Evolutionary conservation across 2,113 vertebrate genomes (phyloP).

Genomic region (Rhabdomys dilectus): DNA sequence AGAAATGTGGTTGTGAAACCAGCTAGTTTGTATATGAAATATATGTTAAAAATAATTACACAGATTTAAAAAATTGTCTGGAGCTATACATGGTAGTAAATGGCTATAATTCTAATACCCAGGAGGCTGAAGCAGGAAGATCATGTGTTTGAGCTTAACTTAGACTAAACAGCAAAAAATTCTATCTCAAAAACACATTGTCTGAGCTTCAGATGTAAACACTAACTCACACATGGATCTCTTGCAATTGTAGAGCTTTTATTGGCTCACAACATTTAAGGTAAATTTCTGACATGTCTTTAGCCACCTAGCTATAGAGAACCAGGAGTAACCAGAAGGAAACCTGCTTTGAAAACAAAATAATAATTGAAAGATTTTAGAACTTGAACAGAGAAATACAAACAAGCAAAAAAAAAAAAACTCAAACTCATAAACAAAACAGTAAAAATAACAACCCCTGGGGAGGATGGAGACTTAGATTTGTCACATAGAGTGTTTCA

Average conservation of each 20-base stretch:
- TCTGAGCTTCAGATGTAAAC: neutral
- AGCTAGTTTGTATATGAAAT: neutral
- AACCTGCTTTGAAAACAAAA: conserved; percentile 22
- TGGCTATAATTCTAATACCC: neutral
- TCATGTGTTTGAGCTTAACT: neutral
- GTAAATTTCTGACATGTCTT: neutral
- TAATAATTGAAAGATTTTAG: neutral
- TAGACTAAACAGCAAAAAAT: neutral
- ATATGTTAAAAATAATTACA: neutral
- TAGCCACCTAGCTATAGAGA: neutral
- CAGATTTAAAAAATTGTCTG: neutral
- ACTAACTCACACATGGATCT: neutral
- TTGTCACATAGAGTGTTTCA: neutral
- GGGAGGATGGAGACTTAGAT: neutral
- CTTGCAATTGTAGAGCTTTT: neutral
- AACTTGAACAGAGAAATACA: neutral
- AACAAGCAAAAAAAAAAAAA: neutral
- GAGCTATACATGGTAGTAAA: neutral
- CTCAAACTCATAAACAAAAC: neutral
- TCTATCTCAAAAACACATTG: neutral
- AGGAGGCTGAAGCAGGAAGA: neutral
- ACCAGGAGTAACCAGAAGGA: neutral
- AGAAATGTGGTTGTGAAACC: neutral
- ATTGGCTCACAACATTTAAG: neutral
- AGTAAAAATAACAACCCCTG: neutral